Conservation (phyloP, 1,140 invertebrate species). For the Galleria mellonella region DNA sequence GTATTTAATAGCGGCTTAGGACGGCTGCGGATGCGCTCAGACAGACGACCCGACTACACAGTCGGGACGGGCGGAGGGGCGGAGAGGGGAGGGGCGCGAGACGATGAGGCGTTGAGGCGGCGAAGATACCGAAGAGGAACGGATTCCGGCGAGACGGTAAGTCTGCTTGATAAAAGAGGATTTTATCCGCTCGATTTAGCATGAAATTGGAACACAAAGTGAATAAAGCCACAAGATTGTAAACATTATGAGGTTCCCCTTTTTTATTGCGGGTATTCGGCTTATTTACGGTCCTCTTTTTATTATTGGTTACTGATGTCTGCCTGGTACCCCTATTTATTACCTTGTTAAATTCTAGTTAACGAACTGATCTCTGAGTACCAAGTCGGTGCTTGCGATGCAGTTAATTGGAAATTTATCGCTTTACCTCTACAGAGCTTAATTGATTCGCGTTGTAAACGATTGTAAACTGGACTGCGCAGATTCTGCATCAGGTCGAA, state of each 20-base stretch:
- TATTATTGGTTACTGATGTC: conserved; percentile 58
- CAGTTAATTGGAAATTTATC: conserved; percentile 59
- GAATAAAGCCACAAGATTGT: conserved; percentile 73
- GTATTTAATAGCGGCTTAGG: conserved; percentile 48
- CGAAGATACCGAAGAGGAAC: too few species aligned
- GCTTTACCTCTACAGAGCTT: conserved; percentile 32
- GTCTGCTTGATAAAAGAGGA: conserved; percentile 68
- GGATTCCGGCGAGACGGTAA: conserved; percentile 44
- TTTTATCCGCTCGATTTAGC: conserved; percentile 72
- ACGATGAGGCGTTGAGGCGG: conserved; percentile 2
- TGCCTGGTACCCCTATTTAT: conserved; percentile 52
- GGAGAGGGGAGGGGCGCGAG: background rate
- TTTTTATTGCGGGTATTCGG: conserved; percentile 63
- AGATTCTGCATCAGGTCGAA: conserved; percentile 6
- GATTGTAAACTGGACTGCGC: conserved; percentile 18
- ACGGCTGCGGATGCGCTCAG: conserved; percentile 20
- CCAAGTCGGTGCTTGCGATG: conserved; percentile 29
- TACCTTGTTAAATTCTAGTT: conserved; percentile 69
- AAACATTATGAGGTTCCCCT: conserved; percentile 70
- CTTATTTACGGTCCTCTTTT: conserved; percentile 69
- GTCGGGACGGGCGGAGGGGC: background rate
- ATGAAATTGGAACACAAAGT: conserved; percentile 74
- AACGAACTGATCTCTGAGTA: conserved; percentile 51
- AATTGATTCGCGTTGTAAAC: conserved; percentile 47
- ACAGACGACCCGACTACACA: conserved; percentile 8